phyloP scores from a whole-genome alignment of 2,888 invertebrate species.

The Noctuana brunneofusca region DNA sequence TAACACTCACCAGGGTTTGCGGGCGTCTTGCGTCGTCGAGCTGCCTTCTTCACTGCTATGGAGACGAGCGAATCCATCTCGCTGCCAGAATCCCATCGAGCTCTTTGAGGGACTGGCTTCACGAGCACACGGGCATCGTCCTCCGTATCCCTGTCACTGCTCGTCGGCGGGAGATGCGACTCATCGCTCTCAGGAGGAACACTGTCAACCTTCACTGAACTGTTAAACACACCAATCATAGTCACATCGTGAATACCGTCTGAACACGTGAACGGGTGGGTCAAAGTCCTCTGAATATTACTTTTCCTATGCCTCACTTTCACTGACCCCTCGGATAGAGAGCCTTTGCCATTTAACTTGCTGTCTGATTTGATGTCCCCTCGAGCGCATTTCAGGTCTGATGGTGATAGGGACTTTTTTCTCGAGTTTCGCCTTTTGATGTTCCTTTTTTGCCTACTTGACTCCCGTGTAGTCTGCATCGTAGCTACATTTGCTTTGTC shows the following conservation, averaged over 20 bases:
- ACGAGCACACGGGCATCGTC: slow-evolving; percentile 66
- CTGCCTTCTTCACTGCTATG: slow-evolving; percentile 85
- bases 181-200: slow-evolving; percentile 73
- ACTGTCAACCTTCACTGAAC: slow-evolving; percentile 59
- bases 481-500: slow-evolving; percentile 66
- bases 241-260: slow-evolving; percentile 67
- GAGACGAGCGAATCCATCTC: slow-evolving; percentile 85
- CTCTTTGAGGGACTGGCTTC: slow-evolving; percentile 58
- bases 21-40: slow-evolving; percentile 81
- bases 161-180: slow-evolving; percentile 74
- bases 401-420: slow-evolving; percentile 79
- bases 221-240: slow-evolving; percentile 61
- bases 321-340: slow-evolving; percentile 75
- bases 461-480: slow-evolving; percentile 77
- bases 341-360: slow-evolving; percentile 67
- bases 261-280: slow-evolving; percentile 71
- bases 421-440: slow-evolving; percentile 77
- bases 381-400: slow-evolving; percentile 68
- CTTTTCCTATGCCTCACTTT: slow-evolving; percentile 78
- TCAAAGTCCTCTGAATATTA: slow-evolving; percentile 76
- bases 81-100: slow-evolving; percentile 77
- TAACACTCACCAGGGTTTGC: slow-evolving; percentile 71
- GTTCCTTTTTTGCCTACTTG: slow-evolving; percentile 72
- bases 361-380: slow-evolving; percentile 64
- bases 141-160: slow-evolving; percentile 79